phyloP scores from a whole-genome alignment of 2,888 invertebrate species.

The Temnothorax rugatulus region DNA sequence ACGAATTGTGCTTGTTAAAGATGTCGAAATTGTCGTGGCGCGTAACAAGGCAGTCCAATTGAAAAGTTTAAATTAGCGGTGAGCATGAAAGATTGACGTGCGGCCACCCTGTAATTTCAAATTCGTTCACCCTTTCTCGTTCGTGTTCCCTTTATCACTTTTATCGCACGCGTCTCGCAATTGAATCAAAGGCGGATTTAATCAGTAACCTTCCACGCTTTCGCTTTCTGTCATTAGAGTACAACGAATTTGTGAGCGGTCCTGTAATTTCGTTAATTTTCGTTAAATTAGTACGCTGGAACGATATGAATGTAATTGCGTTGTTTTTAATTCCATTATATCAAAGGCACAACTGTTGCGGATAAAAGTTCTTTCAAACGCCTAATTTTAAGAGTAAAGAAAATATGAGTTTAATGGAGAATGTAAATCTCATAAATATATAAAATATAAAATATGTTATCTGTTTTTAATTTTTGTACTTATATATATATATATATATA shows the following conservation, averaged over 20 bases:
- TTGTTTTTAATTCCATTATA: conserved; percentile 32
- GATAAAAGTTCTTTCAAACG: not conserved
- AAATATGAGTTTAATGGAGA: not conserved
- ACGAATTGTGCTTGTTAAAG: conserved; percentile 55
- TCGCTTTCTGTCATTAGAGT: conserved; percentile 33
- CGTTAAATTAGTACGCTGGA: conserved; percentile 24
- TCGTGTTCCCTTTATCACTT: conserved; percentile 43
- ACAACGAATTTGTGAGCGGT: conserved; percentile 40
- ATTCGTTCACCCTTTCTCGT: conserved; percentile 41
- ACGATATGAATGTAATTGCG: conserved; percentile 31
- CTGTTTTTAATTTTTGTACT: not conserved
- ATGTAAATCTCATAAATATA: not conserved
- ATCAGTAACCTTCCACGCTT: conserved; percentile 34
- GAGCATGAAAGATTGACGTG: conserved; percentile 62
- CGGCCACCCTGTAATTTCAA: conserved; percentile 55
- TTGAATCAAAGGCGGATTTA: conserved; percentile 50
- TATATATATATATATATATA: not conserved
- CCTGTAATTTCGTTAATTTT: conserved; percentile 56
- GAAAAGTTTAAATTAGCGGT: conserved; percentile 65
- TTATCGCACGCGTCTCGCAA: conserved; percentile 44
- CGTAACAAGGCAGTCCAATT: conserved; percentile 47
- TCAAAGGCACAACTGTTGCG: not conserved
- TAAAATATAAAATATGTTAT: not conserved
- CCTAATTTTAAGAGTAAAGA: not conserved
- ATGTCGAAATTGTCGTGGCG: conserved; percentile 37